Percentiles rank a stretch among this genome's conserved stretches.
These are phyloP conservation scores for Neuroterus valhalla DNA, from an alignment of 1,140 invertebrate species.

Conservation along the genomic window DNA sequence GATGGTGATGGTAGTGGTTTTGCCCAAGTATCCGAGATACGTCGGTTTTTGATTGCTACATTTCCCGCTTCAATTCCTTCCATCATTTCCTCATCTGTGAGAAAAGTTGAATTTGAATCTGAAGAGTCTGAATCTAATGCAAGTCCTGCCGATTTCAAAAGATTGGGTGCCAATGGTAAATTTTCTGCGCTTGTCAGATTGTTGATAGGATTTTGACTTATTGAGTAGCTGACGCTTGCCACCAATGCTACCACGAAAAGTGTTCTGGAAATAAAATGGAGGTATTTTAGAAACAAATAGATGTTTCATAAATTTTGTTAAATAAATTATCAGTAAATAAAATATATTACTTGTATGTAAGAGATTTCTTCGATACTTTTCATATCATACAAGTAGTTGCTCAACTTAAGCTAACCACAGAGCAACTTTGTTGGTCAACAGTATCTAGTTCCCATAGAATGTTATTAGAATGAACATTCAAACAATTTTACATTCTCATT, in stretches of 20 bases:
- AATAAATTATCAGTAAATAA: no score
- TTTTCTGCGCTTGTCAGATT: constrained; percentile 40
- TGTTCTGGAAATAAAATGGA: constrained; percentile 62
- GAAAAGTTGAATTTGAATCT: constrained; percentile 44
- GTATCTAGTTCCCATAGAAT: no score
- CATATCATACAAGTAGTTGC: no score
- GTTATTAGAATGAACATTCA: no score
- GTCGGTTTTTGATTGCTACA: constrained; percentile 75
- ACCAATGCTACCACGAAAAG: constrained; percentile 73
- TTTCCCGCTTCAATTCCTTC: constrained; percentile 75
- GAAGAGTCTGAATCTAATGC: background rate
- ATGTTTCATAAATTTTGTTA: background rate
- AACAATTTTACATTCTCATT: no score
- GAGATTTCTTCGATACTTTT: no score
- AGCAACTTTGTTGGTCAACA: no score
- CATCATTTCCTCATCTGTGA: constrained; percentile 63
- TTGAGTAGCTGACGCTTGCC: constrained; percentile 75
- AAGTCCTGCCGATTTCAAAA: constrained; percentile 47
- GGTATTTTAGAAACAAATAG: background rate
- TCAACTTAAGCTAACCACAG: no score
- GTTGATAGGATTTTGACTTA: constrained; percentile 56
- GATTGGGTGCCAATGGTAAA: constrained; percentile 33
- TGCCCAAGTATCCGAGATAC: constrained; percentile 75
- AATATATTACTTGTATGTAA: no score
- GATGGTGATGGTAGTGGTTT: constrained; percentile 75